Base-by-base conservation (phyloP, 2,888 invertebrate species). In the Exephanes ischioxanthus region DNA sequence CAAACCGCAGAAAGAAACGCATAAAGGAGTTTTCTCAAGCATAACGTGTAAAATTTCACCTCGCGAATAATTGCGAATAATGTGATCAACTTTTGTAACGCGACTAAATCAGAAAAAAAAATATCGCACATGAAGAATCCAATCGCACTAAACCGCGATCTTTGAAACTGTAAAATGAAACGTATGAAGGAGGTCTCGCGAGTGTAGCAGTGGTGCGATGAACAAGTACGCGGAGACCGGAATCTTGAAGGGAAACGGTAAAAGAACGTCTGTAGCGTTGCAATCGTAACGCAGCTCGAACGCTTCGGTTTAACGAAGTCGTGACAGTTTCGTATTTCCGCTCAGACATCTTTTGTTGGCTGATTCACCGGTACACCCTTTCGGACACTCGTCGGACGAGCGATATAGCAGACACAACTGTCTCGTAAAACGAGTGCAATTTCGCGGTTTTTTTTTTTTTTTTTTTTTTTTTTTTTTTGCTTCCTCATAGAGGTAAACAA, bases 321-420 rank as follows among this genome's bases (percentile, higher is more conserved):
- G 16, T 70, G 19, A 19, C 55, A 55, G 55, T 58, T 53, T 71
- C 71, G 33, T n/a, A 71, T 71, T 71, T 71, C 71, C 71, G 53
- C 51, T 71, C n/a, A 71, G 53, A 71, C 53, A 53, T 9, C 71
- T 71, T 71, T 71, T 71, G 45, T 71, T 22, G 53, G 19, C 58
- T 26, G 55, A 55, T 22, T 55, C 55, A 55, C 55, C 22, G 22
- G 26, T 58, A 58, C 11, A 26, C 22, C 58, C 58, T 14, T 58
- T 14, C 11, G 58, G 26, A 58, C 26, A 22, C 26, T 58, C 26
- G 22, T 22, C 45, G 16, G 45, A 45, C 16, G 4, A 19, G 7
- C 19, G 19, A 19, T 19, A 33, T 5, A 16, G 6, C 30, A 16
- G 30, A 63, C 33, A 33, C 14, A 33, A 63, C 14, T 14, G 30